Evolutionary conservation across 2,797 vertebrate species (phyloP).

Genomic region (Melanotaenia maccullochi): DNA sequence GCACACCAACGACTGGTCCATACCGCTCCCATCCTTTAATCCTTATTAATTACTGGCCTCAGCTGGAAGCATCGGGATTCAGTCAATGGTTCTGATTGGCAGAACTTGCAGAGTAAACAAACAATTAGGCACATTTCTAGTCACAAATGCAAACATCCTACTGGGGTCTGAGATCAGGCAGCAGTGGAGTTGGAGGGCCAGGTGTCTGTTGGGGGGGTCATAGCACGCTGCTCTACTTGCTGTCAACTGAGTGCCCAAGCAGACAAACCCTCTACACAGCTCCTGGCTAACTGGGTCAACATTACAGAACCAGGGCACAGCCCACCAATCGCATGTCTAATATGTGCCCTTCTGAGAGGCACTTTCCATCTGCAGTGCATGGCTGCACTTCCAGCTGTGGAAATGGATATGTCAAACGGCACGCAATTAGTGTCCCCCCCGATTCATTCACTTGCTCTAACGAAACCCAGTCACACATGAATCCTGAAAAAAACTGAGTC

Average conservation of each 20-base stretch:
- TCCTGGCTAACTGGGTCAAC: constrained; percentile 74
- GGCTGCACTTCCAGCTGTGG: constrained; percentile 76
- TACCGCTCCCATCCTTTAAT: constrained; percentile 68
- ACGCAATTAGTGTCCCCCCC: constrained; percentile 71
- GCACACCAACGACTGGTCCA: constrained; percentile 61
- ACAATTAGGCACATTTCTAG: constrained; percentile 62
- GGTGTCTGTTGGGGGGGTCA: constrained; percentile 54
- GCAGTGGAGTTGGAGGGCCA: constrained; percentile 49
- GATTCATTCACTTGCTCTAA: constrained; percentile 55
- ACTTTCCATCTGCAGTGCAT: constrained; percentile 59
- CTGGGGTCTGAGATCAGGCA: constrained; percentile 47
- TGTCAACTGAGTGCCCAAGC: constrained; percentile 33
- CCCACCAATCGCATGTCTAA: constrained; percentile 71
- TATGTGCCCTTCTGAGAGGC: constrained; percentile 73
- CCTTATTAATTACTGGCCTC: constrained; percentile 72
- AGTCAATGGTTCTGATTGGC: constrained; percentile 42
- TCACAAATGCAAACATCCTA: constrained; percentile 62
- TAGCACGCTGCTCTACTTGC: constrained; percentile 18
- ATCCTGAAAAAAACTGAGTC: constrained; percentile 41
- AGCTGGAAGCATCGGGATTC: constrained; percentile 65
- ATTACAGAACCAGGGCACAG: constrained; percentile 66
- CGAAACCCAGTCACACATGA: constrained; percentile 47
- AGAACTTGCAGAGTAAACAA: constrained; percentile 71
- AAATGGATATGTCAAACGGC: constrained; percentile 76
- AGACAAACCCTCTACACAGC: constrained; percentile 48